These are phyloP conservation scores for Microdon myrmicae DNA, from an alignment of 2,888 invertebrate species.

Conservation along the genomic window DNA sequence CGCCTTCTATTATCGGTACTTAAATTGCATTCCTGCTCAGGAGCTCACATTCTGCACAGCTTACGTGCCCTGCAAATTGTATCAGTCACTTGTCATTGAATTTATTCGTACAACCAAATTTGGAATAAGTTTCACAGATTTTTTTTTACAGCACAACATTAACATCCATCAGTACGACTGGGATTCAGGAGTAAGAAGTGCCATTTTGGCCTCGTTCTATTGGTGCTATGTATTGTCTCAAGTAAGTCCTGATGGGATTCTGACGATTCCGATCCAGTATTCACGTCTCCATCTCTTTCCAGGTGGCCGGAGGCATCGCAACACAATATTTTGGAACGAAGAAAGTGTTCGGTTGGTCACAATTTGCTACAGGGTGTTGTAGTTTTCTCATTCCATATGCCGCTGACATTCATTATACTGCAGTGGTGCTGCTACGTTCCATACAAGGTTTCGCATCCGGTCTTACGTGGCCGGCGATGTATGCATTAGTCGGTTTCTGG, in stretches of 20 bases:
- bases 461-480: slow-evolving; percentile 81
- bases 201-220: slow-evolving; percentile 76
- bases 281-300: background rate
- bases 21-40: no score
- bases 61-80: no score
- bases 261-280: background rate
- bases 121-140: slow-evolving; percentile 1
- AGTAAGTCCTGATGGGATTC: slow-evolving; percentile 55
- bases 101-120: no score
- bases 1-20: no score
- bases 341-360: slow-evolving; percentile 76
- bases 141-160: slow-evolving; percentile 10
- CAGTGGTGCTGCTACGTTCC: slow-evolving; percentile 73
- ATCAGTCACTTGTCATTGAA: no score
- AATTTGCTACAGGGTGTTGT: slow-evolving; percentile 75
- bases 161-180: slow-evolving; percentile 69
- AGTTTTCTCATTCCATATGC: slow-evolving; percentile 75
- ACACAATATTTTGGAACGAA: slow-evolving; percentile 79
- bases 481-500: slow-evolving; percentile 78
- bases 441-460: slow-evolving; percentile 78
- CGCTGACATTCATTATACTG: slow-evolving; percentile 72
- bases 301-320: slow-evolving; percentile 74
- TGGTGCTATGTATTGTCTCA: slow-evolving; percentile 80
- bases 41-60: no score
- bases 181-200: slow-evolving; percentile 73